Base-by-base conservation (phyloP, 1,140 invertebrate species). In the Varroa destructor region DNA sequence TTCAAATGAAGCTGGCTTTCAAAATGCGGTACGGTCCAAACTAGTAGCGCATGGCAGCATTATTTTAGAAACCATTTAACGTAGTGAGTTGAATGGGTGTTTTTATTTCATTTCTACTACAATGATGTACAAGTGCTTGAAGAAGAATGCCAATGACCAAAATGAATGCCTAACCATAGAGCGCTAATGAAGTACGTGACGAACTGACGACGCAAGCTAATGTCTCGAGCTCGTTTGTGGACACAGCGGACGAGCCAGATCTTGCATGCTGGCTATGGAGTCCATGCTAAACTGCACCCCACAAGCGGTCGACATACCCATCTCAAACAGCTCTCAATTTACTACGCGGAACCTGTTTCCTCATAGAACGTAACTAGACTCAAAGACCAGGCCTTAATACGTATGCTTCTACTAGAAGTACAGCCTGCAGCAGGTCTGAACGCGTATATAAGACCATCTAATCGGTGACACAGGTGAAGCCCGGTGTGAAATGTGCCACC, bases 61-160 rank as follows among this genome's bases (percentile, higher is more conserved):
- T 67, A 40, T 25, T 25, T 25, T 1, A 67, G 40, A 10, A 67
- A 37, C 61, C 14, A 40, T 40, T 40, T n/a, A 2, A 67, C 2
- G 40, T 1, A 67, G 37, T 25, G 40, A 12, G 61, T 12, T 8
- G 8, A 8, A 8, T 8, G 8, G 46, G 46, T 51, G 46, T 51
- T 51, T 8, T 3, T 51, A 67, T 14, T 46, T 46, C 10, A 46
- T 46, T 40, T 67, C 61, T 1, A 40, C 61, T 12, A 40, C 1
- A 5, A 67, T 5, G 12, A 67, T 67, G 61, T 67, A 67, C 37
- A 67, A 12, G 12, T 12, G 40, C 61, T 37, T 67, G 61, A 40
- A 67, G 37, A 67, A 67, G 61, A 67, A 67, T 36, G 61, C 61
- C 61, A 67, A 40, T 67, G 61, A 8, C 61, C 36, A 12, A 67